Evolutionary conservation across 2,797 vertebrate genomes (phyloP).

Genomic region (Chelon auratus): DNA sequence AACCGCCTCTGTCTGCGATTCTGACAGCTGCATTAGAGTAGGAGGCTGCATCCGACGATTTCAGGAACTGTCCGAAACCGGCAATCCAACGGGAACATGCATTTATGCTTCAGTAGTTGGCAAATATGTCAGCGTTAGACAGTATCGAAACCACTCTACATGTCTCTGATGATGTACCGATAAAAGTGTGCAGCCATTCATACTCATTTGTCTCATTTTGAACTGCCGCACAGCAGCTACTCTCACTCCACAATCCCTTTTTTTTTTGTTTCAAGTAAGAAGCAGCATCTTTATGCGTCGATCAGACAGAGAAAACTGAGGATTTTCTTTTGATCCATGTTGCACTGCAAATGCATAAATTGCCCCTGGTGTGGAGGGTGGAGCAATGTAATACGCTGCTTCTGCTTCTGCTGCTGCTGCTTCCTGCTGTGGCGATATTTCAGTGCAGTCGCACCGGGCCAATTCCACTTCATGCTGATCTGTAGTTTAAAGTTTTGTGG

Average conservation of each 20-base stretch:
- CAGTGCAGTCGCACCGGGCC: neutral
- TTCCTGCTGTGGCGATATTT: constrained; percentile 13
- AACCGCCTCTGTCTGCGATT: too few species aligned
- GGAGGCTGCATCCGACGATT: too few species aligned
- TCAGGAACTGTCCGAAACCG: too few species aligned
- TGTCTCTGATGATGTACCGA: neutral
- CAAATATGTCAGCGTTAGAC: neutral
- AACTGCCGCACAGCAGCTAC: constrained; percentile 16
- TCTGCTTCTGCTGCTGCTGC: constrained; percentile 17
- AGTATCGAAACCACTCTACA: too few species aligned
- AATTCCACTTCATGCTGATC: constrained; percentile 35
- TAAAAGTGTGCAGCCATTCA: neutral
- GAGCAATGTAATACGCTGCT: neutral
- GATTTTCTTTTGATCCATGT: neutral
- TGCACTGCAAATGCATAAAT: neutral
- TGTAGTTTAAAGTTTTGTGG: constrained; percentile 38
- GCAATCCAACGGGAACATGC: too few species aligned
- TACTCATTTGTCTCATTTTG: constrained; percentile 4
- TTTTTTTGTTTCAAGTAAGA: neutral
- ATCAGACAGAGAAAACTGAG: neutral
- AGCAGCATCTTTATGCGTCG: constrained; percentile 18
- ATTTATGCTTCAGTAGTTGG: too few species aligned
- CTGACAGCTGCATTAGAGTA: too few species aligned
- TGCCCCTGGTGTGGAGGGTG: neutral
- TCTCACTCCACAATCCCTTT: constrained; percentile 27